Base-by-base conservation (phyloP, 2,113 vertebrate species). In the Equus quagga region DNA sequence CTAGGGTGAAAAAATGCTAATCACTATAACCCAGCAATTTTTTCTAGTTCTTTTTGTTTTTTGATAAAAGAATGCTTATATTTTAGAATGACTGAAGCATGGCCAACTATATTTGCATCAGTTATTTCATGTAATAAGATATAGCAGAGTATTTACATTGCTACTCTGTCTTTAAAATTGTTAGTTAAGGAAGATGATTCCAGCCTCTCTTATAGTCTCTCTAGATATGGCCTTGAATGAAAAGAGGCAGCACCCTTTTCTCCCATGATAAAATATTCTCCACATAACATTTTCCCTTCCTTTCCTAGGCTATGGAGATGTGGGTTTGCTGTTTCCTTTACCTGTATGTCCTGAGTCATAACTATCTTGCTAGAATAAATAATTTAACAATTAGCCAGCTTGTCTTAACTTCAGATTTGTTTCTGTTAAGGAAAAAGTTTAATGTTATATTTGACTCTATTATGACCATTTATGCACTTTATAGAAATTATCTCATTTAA, bases 1-100 rank as follows among this genome's bases (percentile, higher is more conserved):
- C 76, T 62, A 72, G 49, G 56, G n/a, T 96, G 46, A 73, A 96
- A 97, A 75, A 84, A 70, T 78, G 58, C 58, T 96, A 79, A 78
- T 31, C 11, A 82, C 89, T 75, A 18, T 58, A 94, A 70, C n/a
- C 10, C 36, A 96, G 46, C 14, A 91, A 79, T 58, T 78, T 90
- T 93, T 85, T 46, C 13, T 76, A 31, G 51, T 54, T 75, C 28
- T 84, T 80, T 94, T 87, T 95, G 19, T 60, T 85, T 94, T 95
- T 81, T 33, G 76, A 80, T 64, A 65, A 91, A 75, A 65, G 15
- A 73, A 72, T 58, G 24, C 10, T 90, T 72, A 14, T 89, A 76
- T 97, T 91, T 97, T 72, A 96, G n/a, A 51, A 82, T 62, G 62
- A 95, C 80, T 64, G 44, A 90, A 95, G 44, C 17, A 75, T 89